Percentiles rank a stretch among this genome's conserved stretches.
Evolutionary conservation across 1,140 invertebrate genomes (phyloP).

Genomic region (Drosophila ambigua): DNA sequence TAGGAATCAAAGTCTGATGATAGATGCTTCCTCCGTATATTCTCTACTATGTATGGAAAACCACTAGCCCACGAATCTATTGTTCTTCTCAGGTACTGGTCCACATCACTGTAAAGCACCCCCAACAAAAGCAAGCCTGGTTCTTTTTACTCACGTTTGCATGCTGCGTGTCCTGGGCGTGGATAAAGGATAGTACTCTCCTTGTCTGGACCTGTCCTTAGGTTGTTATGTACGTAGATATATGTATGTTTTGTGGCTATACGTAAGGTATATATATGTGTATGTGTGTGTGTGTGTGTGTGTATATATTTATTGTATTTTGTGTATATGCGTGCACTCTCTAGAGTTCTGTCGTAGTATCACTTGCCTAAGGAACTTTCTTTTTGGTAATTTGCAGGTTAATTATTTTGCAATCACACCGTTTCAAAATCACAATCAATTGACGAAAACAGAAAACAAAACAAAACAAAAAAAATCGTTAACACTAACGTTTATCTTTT

Average conservation of each 20-base stretch:
- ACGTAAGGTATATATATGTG: conserved; percentile 3
- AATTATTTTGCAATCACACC: conserved; percentile 71
- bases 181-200: neutral
- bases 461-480: conserved; percentile 26
- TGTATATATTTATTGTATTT: neutral
- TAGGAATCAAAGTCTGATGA: too few species aligned
- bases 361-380: conserved; percentile 79
- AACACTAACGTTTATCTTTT: conserved; percentile 5
- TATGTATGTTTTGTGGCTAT: conserved; percentile 6
- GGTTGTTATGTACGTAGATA: neutral
- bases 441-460: conserved; percentile 60
- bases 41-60: too few species aligned
- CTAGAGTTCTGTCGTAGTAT: conserved; percentile 56
- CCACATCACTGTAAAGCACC: too few species aligned
- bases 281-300: conserved; percentile 1
- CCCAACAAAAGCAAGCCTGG: too few species aligned
- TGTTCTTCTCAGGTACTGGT: neutral
- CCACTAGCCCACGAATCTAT: too few species aligned
- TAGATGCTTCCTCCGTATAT: too few species aligned
- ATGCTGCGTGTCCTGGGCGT: conserved; percentile 22
- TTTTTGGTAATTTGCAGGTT: conserved; percentile 57
- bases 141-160: conserved; percentile 53
- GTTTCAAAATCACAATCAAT: conserved; percentile 76
- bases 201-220: conserved; percentile 1
- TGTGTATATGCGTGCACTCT: conserved; percentile 1